Evolutionary conservation across 2,113 vertebrate species (phyloP).

Genomic region (Campylorhamphus procurvoides): DNA sequence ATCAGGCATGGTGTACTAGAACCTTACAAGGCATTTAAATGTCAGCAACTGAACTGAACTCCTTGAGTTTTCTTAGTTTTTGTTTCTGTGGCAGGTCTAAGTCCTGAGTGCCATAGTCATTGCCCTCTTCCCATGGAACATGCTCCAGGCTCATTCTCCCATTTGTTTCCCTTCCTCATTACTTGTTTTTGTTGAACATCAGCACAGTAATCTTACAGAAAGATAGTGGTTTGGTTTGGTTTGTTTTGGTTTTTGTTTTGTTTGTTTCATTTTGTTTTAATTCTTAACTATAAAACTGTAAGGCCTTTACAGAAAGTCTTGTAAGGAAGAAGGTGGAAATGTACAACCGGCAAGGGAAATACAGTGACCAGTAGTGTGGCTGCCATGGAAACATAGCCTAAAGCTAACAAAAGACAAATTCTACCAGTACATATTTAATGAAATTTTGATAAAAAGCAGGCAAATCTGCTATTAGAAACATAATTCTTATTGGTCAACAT

Average conservation of each 20-base stretch:
- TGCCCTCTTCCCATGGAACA: not conserved
- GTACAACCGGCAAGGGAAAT: not conserved
- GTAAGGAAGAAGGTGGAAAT: not conserved
- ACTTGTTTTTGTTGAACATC: not conserved
- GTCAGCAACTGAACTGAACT: not conserved
- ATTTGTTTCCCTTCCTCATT: not conserved
- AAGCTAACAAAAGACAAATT: not conserved
- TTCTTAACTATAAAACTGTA: not conserved
- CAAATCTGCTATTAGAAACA: not conserved
- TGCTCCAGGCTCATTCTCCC: not conserved
- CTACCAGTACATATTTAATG: not conserved
- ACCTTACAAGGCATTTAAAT: not conserved
- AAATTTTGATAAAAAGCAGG: not conserved
- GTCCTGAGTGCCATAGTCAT: not conserved
- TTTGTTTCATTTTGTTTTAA: not conserved
- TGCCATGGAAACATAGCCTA: conserved; percentile 11
- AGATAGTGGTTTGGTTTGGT: not conserved
- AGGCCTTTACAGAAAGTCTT: not conserved
- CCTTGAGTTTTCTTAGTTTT: not conserved
- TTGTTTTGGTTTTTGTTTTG: not conserved
- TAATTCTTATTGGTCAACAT: not conserved
- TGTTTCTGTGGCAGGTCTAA: not conserved
- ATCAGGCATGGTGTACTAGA: not conserved
- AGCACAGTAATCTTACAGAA: not conserved
- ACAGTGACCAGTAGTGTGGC: not conserved